Conservation (phyloP, 2,113 vertebrate genomes). For the Oncorhynchus keta region DNA sequence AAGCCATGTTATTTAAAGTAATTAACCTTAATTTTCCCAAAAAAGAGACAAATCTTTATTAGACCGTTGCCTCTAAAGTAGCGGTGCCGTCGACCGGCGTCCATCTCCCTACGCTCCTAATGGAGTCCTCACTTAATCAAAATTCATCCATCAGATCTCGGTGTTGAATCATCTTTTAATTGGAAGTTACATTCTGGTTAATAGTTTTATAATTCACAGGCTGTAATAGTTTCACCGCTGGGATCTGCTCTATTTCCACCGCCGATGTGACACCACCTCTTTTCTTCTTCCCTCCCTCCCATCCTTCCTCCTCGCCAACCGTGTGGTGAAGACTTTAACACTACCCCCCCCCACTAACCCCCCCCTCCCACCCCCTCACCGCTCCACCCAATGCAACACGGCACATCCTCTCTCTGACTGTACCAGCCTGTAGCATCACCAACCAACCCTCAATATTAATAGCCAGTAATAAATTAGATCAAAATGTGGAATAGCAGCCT, state of each 20-base stretch:
- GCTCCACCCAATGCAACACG: not conserved
- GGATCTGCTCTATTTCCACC: constrained; percentile 92
- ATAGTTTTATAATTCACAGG: constrained; percentile 99
- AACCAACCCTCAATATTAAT: constrained; percentile 10
- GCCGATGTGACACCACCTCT: constrained; percentile 79
- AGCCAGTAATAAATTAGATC: constrained; percentile 53
- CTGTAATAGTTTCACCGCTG: constrained; percentile 97
- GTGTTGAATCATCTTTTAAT: constrained; percentile 99
- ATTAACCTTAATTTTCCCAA: constrained; percentile 98
- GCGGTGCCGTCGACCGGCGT: constrained; percentile 83
- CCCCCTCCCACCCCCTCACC: constrained; percentile 17
- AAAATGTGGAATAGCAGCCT: constrained; percentile 56
- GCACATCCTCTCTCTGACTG: not conserved
- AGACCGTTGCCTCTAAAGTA: constrained; percentile 93
- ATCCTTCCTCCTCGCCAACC: not conserved
- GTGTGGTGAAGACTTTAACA: not conserved
- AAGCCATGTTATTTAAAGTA: constrained; percentile 97
- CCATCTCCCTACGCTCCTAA: constrained; percentile 94
- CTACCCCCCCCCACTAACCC: constrained; percentile 13
- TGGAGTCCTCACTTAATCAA: constrained; percentile 99
- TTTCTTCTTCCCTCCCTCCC: constrained; percentile 36
- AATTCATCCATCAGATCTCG: constrained; percentile 99
- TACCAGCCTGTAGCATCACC: not conserved
- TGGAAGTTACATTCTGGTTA: constrained; percentile 99
- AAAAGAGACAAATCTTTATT: constrained; percentile 88